Percentiles rank a stretch among this genome's conserved stretches.
These are phyloP conservation scores for Nothoprocta perdicaria DNA, from an alignment of 2,113 vertebrate genomes.

Conservation along the genomic window DNA sequence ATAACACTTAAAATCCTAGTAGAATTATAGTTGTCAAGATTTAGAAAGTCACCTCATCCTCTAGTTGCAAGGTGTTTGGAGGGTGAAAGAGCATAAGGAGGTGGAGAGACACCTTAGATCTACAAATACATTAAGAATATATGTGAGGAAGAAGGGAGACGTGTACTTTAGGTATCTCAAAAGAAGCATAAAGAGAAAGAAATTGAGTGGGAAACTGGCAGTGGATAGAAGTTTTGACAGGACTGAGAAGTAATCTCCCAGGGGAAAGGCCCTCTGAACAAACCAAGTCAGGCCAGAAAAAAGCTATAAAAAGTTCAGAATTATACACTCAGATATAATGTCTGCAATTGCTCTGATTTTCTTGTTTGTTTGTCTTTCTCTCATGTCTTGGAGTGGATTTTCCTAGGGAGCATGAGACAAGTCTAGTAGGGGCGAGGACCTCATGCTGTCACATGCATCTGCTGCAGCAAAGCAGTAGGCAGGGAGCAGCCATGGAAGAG, in stretches of 20 bases:
- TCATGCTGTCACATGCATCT: background rate
- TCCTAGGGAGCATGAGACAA: background rate
- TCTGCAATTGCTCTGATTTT: background rate
- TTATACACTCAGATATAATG: background rate
- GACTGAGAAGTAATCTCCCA: background rate
- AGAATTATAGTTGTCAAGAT: background rate
- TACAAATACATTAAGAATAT: background rate
- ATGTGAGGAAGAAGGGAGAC: background rate
- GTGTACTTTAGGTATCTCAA: background rate
- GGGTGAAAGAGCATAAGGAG: background rate
- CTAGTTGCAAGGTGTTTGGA: background rate
- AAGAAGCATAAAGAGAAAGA: background rate
- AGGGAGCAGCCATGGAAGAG: background rate
- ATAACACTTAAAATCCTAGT: background rate
- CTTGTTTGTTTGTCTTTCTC: constrained; percentile 17
- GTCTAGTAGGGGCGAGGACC: background rate
- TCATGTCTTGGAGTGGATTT: background rate
- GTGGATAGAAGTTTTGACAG: background rate
- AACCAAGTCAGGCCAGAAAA: background rate
- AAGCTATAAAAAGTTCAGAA: background rate
- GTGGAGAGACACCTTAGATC: background rate
- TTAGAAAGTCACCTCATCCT: background rate
- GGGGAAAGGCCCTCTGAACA: background rate
- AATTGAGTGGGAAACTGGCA: background rate
- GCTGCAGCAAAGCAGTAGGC: background rate